A percentile compares a stretch with the other conserved stretches of the same genome.
These are phyloP conservation scores for Rousettus madagascariensis DNA, from an alignment of 2,797 vertebrate genomes.

Conservation along the genomic window DNA sequence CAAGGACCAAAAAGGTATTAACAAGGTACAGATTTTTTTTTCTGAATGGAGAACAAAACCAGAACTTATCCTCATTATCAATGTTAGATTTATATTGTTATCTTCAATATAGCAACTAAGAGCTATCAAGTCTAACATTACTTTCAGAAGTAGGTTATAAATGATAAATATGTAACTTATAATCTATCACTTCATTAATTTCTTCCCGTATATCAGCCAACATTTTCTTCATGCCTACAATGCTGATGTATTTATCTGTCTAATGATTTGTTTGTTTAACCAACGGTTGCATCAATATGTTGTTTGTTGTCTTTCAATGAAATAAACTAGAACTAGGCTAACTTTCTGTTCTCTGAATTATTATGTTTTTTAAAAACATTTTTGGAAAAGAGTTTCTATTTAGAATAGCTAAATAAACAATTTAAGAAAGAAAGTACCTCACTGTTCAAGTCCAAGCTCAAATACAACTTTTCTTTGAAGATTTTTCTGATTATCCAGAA, in stretches of 20 bases:
- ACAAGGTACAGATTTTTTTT: neutral
- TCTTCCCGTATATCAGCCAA: neutral
- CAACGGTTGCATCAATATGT: neutral
- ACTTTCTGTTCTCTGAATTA: neutral
- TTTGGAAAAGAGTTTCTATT: neutral
- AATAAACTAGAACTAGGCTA: neutral
- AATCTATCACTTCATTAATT: neutral
- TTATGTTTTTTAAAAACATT: neutral
- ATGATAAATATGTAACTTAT: neutral
- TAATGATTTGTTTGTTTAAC: neutral
- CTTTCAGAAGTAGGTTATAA: neutral
- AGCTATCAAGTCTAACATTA: neutral
- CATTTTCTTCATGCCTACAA: neutral
- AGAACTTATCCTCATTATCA: neutral
- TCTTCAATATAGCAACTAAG: neutral
- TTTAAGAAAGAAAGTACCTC: neutral
- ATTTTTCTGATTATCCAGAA: neutral
- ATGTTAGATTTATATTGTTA: neutral
- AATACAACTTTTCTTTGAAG: slow-evolving; percentile 10
- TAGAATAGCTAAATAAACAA: slow-evolving; percentile 5
- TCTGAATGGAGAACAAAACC: neutral
- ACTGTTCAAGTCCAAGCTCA: neutral
- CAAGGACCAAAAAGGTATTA: neutral
- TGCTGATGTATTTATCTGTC: neutral
- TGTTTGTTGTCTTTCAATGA: neutral